Evolutionary conservation across 2,888 invertebrate genomes (phyloP), one percentile per base, ranked within the genome.

Genomic region (Eupsilia transversa): DNA sequence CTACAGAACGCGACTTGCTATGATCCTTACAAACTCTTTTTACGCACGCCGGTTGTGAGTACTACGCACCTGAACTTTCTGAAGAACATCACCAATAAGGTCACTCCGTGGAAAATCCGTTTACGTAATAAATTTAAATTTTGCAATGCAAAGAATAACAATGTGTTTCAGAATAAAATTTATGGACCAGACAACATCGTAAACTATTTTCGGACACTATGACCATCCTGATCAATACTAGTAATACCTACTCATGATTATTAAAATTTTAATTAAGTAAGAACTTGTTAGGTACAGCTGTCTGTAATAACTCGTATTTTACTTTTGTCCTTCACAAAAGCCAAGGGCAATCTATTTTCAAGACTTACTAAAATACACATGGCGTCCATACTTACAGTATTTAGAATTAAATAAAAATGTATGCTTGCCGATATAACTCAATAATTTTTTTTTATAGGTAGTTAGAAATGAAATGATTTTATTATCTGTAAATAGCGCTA

Each of bases 311-410:
- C 23, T 33, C 9, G n/a, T 33, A 33, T 41, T 80, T 35, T 57
- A 74, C 38, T 49, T 35, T 52, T 52, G 77, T 33, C 77, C 77
- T 82, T 82, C 59, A 59, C 4, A 52, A 43, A 59, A 82, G 52
- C 33, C 77, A 77, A 59, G 46, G 77, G 0, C 52, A 33, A 20
- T 54, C 23, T 77, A 82, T 52, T 77, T 82, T 63, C 38, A 60
- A 77, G 38, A 46, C 43, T 27, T 7, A 43, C 57, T 59, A 17
- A 52, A 41, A 33, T 46, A 61, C 7, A 27, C 3, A 38, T 14
- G 17, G 1, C 12, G 30, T 14, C n/a, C n/a, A 14, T 54, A 17
- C n/a, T n/a, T n/a, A 70, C 35, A 23, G 3, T 2, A 66, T 23
- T 41, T 33, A 72, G 20, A 30, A 12, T 60, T 35, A 17, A 20